Evolutionary conservation across 1,140 invertebrate genomes (phyloP).

Genomic region (Drosophila pectinifera): DNA sequence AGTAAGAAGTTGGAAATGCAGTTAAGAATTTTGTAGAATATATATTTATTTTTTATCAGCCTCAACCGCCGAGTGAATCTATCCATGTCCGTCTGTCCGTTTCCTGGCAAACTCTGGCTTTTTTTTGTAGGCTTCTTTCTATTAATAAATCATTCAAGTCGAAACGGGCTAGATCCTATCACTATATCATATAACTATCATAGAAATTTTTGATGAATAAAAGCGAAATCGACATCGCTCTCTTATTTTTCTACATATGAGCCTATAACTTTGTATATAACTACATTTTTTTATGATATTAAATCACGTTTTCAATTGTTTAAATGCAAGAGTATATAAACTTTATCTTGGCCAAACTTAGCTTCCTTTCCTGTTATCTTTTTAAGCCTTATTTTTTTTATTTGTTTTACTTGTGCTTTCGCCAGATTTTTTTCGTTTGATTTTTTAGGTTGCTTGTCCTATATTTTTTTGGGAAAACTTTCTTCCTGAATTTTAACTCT

Average conservation of each 20-base stretch:
- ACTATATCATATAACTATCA: too few species aligned
- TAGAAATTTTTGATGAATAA: too few species aligned
- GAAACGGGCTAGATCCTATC: too few species aligned
- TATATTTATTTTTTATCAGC: neutral
- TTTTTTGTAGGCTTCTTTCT: too few species aligned
- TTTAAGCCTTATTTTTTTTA: neutral
- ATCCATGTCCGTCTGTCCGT: neutral
- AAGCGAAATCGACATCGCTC: too few species aligned
- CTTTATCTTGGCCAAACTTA: neutral
- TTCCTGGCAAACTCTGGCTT: too few species aligned
- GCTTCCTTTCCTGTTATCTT: neutral
- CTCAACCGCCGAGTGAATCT: neutral
- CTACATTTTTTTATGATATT: neutral
- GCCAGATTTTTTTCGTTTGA: conserved; percentile 2
- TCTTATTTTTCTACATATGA: too few species aligned
- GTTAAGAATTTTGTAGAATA: too few species aligned
- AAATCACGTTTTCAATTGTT: neutral
- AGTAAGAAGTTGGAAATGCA: neutral
- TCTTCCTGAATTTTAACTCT: conserved; percentile 40
- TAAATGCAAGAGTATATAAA: neutral
- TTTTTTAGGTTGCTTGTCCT: neutral
- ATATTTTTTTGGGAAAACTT: conserved; percentile 28
- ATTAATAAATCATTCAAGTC: too few species aligned
- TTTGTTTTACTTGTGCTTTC: conserved; percentile 2
- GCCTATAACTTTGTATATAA: too few species aligned